A percentile compares a stretch with the other conserved stretches of the same genome.
Evolutionary conservation across 2,888 invertebrate genomes (phyloP).

Genomic region (Malachius bipustulatus): DNA sequence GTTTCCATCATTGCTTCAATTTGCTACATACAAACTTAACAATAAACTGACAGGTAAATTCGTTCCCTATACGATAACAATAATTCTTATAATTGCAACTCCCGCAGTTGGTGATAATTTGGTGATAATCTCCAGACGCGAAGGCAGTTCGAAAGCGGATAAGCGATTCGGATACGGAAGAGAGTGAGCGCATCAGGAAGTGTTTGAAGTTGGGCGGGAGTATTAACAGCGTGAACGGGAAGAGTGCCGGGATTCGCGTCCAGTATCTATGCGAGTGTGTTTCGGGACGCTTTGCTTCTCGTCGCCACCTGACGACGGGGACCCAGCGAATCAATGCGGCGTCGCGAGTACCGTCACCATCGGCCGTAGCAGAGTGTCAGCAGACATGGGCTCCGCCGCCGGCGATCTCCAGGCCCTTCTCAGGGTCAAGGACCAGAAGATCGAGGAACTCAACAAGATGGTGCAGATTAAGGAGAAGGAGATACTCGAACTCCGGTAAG

Average conservation of each 20-base stretch:
- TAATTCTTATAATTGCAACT: too few relatives aligned
- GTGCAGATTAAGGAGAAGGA: constrained; percentile 64
- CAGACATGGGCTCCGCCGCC: constrained; percentile 27
- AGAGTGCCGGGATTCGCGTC: too few relatives aligned
- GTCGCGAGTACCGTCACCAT: constrained; percentile 21
- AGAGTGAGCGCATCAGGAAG: not conserved
- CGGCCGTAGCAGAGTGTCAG: constrained; percentile 15
- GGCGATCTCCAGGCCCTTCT: constrained; percentile 45
- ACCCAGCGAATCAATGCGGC: constrained; percentile 41
- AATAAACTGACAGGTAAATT: too few relatives aligned
- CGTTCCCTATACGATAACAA: too few relatives aligned
- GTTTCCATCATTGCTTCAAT: too few relatives aligned
- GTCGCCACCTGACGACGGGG: constrained; percentile 74
- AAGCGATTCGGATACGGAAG: not conserved
- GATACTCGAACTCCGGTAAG: constrained; percentile 67
- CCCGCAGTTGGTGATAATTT: too few relatives aligned
- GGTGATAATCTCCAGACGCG: too few relatives aligned
- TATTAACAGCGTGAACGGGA: too few relatives aligned
- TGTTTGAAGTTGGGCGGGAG: not conserved
- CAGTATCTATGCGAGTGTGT: constrained; percentile 75
- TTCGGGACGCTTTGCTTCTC: constrained; percentile 80
- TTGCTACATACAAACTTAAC: too few relatives aligned
- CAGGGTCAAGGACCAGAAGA: constrained; percentile 53
- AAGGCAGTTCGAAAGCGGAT: too few relatives aligned
- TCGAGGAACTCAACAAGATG: constrained; percentile 62